Evolutionary conservation across 2,797 vertebrate genomes (phyloP), one percentile per base, ranked within the genome.

Genomic region (Graptemys geographica): DNA sequence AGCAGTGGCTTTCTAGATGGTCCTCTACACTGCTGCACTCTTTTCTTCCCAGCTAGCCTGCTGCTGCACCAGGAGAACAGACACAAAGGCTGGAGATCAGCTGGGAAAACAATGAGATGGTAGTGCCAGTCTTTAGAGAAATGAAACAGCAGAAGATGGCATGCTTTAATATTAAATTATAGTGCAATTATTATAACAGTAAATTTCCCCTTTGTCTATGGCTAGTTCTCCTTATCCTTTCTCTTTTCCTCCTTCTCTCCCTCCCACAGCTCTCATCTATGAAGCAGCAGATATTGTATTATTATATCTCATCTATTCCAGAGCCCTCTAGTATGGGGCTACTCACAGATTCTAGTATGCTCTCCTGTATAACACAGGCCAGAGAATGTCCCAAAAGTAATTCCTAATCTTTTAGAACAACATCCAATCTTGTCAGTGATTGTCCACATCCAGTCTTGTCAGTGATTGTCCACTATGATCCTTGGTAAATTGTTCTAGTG

Each of bases 101-200:
- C 85, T 94, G 51, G 47, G 89, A 94, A 90, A 90, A 28, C 41
- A 88, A 80, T 28, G 53, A 92, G 94, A 94, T 72, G 2, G 59
- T 88, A 55, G 78, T 6, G 41, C 72, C 89, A 49, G 2, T 11
- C 41, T 81, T 90, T 47, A 88, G 3, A 94, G 85, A 90, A 94
- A 87, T 55, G 62, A 78, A 93, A 25, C 10, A 85, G 90, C n/a
- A 90, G 79, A 94, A 95, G 87, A 90, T 87, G 93, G 57, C 89
- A 94, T n/a, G 5, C 27, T 84, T 92, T 92, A n/a, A 90, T n/a
- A 82, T 69, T 10, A 82, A 55, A 92, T 87, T 51, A n/a, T 55
- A 86, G 74, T 87, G 74, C 88, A n/a, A 33, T 94, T 96, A 82
- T 12, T 78, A 92, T 92, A 28, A 55, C 90, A 90, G 5, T 62